Evolutionary conservation across 2,113 vertebrate genomes (phyloP), one percentile per base, ranked within the genome.

Genomic region (Rynchops niger): DNA sequence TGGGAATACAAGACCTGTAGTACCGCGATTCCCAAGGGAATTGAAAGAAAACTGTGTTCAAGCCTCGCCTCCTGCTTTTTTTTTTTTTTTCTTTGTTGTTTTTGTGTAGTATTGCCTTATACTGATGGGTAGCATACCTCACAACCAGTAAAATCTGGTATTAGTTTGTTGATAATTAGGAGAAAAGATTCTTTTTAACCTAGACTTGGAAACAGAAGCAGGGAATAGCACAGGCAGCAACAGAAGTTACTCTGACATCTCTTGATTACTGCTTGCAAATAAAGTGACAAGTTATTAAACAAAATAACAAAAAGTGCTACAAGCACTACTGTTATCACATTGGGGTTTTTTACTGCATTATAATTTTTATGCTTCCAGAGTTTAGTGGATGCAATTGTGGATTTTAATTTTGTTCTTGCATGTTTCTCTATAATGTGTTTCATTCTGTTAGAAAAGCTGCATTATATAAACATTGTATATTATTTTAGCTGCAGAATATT

Each of bases 191-290:
- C 96, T 98, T 99, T 99, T 98, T 96, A 98, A 98, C 98, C 98
- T 98, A 97, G 96, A 97, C 98, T 97, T 97, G 98, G 97, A 98
- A 96, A 98, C 71, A 97, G 97, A 98, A 98, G 98, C 98, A 98
- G 97, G 91, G 92, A 96, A 96, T 95, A 97, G 97, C 97, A 93
- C 97, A 98, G 98, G 97, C 96, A 97, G 97, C 84, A 86, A 97
- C 86, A 98, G 93, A 98, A 98, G 98, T 98, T 97, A 94, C 96
- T 98, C 98, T 99, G 98, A 98, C 98, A 98, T 99, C 97, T 99
- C 98, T 98, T 98, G 98, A 98, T 99, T 98, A 91, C 94, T 97
- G 91, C 59, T 66, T 97, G 89, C 87, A 89, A 84, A 76, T 89
- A 95, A 95, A 96, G 66, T 84, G 93, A 96, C 78, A 94, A 91